A percentile compares a stretch with the other conserved stretches of the same genome.
Evolutionary conservation across 2,797 vertebrate species (phyloP).

Genomic region (Oryzias sinensis): DNA sequence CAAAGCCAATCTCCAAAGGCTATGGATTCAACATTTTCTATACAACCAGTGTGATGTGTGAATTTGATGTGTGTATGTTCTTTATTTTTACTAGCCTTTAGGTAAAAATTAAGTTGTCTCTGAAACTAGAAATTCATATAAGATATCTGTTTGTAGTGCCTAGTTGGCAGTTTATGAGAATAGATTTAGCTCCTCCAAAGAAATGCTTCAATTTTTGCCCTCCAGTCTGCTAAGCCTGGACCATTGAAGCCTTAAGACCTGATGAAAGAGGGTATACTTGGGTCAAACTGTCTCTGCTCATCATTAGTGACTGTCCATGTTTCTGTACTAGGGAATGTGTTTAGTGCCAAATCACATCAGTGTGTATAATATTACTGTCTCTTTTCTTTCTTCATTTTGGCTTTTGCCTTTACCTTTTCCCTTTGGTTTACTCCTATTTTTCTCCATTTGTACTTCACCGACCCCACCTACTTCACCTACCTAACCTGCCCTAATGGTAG

Average conservation of each 20-base stretch:
- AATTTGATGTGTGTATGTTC: slow-evolving; percentile 2
- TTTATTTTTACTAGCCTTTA: slow-evolving; percentile 17
- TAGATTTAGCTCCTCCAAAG: slow-evolving; percentile 9
- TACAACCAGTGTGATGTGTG: slow-evolving; percentile 17
- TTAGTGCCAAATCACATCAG: no score
- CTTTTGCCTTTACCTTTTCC: no score
- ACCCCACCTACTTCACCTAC: no score
- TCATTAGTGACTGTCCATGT: slow-evolving; percentile 6
- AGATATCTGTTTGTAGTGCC: slow-evolving; percentile 10
- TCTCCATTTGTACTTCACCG: no score
- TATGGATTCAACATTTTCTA: slow-evolving; percentile 34
- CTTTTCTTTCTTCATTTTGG: no score
- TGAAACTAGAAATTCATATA: no score
- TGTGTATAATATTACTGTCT: no score
- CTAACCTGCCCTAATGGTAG: no score
- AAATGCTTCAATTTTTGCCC: slow-evolving; percentile 20
- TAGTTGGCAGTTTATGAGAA: no score
- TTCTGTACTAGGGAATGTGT: not conserved
- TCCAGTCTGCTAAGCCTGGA: slow-evolving; percentile 26
- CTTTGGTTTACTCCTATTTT: no score
- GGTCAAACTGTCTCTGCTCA: not conserved
- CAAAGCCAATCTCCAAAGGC: slow-evolving; percentile 48
- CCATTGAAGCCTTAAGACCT: slow-evolving; percentile 60
- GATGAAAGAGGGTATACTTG: slow-evolving; percentile 33
- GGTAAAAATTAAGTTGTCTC: no score